phyloP scores from a whole-genome alignment of 2,797 vertebrate genomes.

The Adelosebastes latens region DNA sequence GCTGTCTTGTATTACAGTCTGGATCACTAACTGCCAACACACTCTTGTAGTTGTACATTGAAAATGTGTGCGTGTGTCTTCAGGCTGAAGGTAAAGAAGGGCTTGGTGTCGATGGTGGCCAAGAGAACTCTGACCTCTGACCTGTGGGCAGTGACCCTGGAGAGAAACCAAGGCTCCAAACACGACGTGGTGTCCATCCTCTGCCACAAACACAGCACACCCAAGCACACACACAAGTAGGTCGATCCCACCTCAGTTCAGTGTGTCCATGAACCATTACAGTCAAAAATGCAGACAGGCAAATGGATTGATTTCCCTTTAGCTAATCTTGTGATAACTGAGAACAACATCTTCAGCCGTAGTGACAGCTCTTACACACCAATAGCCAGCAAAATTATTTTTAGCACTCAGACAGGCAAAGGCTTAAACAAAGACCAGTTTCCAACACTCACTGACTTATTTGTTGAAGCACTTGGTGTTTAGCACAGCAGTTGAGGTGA shows the following conservation, averaged over 20 bases:
- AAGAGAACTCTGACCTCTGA: slow-evolving; percentile 67
- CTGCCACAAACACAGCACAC: slow-evolving; percentile 59
- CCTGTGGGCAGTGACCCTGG: slow-evolving; percentile 76
- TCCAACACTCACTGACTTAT: neutral
- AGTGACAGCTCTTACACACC: neutral
- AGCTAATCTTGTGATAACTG: neutral
- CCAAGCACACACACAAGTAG: slow-evolving; percentile 37
- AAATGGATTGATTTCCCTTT: neutral
- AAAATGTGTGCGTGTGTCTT: slow-evolving; percentile 1
- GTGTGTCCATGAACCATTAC: neutral
- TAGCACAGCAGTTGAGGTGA: neutral
- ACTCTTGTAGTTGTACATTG: neutral
- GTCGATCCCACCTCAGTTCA: neutral
- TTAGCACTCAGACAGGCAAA: neutral
- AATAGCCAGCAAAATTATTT: neutral
- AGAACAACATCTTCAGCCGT: neutral
- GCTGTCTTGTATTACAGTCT: neutral
- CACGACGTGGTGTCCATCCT: slow-evolving; percentile 78
- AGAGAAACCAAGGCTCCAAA: slow-evolving; percentile 70
- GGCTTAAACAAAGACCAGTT: neutral
- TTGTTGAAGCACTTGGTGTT: neutral
- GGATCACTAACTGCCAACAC: neutral
- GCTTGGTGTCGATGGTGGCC: slow-evolving; percentile 74
- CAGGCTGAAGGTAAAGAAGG: slow-evolving; percentile 80
- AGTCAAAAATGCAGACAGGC: neutral